A percentile compares a stretch with the other conserved stretches of the same genome.
phyloP scores from a whole-genome alignment of 2,888 invertebrate genomes.

The Spisula subtruncata region DNA sequence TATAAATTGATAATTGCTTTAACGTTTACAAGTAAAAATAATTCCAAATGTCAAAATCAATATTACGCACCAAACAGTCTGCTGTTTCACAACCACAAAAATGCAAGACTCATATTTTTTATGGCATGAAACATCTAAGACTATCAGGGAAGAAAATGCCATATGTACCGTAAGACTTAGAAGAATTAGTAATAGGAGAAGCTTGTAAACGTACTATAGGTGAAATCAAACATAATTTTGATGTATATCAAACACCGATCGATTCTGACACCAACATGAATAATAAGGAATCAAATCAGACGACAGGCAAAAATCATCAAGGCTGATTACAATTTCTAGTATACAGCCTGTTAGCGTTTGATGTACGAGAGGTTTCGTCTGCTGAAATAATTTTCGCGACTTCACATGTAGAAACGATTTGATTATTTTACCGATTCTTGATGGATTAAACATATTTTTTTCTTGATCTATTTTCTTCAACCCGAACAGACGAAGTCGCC shows the following conservation, averaged over 20 bases:
- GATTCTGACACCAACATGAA: not conserved
- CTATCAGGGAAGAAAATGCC: no score
- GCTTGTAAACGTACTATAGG: no score
- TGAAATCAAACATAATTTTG: not conserved
- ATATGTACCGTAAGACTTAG: no score
- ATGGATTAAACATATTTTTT: slow-evolving; percentile 61
- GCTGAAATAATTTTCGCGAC: slow-evolving; percentile 51
- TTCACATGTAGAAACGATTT: slow-evolving; percentile 48
- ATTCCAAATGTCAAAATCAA: no score
- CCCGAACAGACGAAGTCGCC: slow-evolving; percentile 52
- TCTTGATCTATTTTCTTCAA: slow-evolving; percentile 67
- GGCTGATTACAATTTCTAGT: not conserved
- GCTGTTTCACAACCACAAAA: no score
- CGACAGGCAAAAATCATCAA: slow-evolving; percentile 4
- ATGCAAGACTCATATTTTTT: no score
- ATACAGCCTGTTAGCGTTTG: slow-evolving; percentile 55
- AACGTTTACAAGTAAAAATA: no score
- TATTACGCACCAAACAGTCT: no score
- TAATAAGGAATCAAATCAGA: not conserved
- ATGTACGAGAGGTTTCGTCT: slow-evolving; percentile 53
- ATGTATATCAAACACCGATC: slow-evolving; percentile 6
- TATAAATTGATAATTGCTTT: no score
- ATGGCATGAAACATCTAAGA: no score
- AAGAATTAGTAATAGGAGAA: no score
- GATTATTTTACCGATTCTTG: slow-evolving; percentile 49